Evolutionary conservation across 2,113 vertebrate species (phyloP).

Genomic region (Channa maculata): DNA sequence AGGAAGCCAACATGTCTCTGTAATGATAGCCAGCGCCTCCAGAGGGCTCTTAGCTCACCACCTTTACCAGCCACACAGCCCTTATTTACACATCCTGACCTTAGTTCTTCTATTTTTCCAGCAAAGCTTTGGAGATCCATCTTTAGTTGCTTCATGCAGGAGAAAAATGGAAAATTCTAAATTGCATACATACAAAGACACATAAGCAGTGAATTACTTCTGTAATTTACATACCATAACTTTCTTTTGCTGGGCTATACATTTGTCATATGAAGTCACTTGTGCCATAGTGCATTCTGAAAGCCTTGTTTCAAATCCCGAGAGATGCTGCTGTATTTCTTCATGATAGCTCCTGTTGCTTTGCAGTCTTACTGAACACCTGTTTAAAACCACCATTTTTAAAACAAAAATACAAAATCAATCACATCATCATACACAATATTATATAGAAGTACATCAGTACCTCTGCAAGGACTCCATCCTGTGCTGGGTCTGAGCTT

Average conservation of each 20-base stretch:
- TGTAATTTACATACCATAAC: slow-evolving; percentile 80
- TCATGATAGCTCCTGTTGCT: slow-evolving; percentile 79
- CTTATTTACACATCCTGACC: slow-evolving; percentile 65
- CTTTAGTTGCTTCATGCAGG: slow-evolving; percentile 70
- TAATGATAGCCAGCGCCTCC: slow-evolving; percentile 86
- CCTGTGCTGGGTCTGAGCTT: slow-evolving; percentile 78
- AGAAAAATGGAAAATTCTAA: not conserved
- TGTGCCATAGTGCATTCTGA: slow-evolving; percentile 67
- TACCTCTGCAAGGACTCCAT: slow-evolving; percentile 79
- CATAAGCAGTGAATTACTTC: not conserved
- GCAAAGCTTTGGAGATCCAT: slow-evolving; percentile 60
- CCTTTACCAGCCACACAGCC: slow-evolving; percentile 70
- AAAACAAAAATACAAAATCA: not conserved
- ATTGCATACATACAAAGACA: not conserved
- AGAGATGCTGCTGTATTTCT: slow-evolving; percentile 79
- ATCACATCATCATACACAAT: not conserved
- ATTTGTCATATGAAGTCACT: slow-evolving; percentile 87
- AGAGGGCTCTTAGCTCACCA: slow-evolving; percentile 75
- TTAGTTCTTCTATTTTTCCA: slow-evolving; percentile 64
- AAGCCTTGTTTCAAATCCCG: slow-evolving; percentile 80
- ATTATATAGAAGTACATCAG: not conserved
- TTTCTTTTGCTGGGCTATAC: slow-evolving; percentile 81
- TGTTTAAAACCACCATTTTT: slow-evolving; percentile 63
- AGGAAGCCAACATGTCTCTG: slow-evolving; percentile 79
- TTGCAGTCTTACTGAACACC: slow-evolving; percentile 82